phyloP scores from a whole-genome alignment of 2,113 vertebrate genomes.

The Sula dactylatra region DNA sequence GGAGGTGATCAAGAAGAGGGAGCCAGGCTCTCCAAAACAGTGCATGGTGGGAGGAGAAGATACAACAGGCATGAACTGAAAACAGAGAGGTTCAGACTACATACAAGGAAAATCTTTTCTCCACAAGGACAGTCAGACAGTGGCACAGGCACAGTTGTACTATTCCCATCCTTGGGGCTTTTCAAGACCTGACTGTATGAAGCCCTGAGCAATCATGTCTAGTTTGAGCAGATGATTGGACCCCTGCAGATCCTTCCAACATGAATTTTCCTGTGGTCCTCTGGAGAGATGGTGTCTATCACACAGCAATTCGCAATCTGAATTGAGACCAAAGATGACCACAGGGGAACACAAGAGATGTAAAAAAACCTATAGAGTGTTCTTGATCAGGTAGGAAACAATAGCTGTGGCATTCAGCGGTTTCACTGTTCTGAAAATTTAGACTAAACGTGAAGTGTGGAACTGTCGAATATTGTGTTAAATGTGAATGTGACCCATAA shows the following conservation, averaged over 20 bases:
- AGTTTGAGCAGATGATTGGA: not conserved
- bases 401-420: not conserved
- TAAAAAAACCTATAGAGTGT: not conserved
- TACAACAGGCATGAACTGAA: not conserved
- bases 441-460: not conserved
- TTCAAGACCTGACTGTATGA: not conserved
- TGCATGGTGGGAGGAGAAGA: not conserved
- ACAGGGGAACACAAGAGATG: not conserved
- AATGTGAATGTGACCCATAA: not conserved
- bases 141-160: not conserved
- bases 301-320: not conserved
- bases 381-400: not conserved
- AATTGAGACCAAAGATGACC: not conserved
- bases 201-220: not conserved
- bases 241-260: not conserved
- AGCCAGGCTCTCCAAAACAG: not conserved
- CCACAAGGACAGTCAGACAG: not conserved
- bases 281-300: not conserved
- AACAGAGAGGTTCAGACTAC: not conserved
- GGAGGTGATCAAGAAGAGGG: not conserved
- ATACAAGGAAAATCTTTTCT: not conserved
- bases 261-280: not conserved
- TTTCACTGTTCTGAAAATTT: not conserved
- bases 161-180: not conserved
- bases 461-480: not conserved